A percentile compares a stretch with the other conserved stretches of the same genome.
phyloP scores from a whole-genome alignment of 2,888 invertebrate species.

The Homarus gammarus region DNA sequence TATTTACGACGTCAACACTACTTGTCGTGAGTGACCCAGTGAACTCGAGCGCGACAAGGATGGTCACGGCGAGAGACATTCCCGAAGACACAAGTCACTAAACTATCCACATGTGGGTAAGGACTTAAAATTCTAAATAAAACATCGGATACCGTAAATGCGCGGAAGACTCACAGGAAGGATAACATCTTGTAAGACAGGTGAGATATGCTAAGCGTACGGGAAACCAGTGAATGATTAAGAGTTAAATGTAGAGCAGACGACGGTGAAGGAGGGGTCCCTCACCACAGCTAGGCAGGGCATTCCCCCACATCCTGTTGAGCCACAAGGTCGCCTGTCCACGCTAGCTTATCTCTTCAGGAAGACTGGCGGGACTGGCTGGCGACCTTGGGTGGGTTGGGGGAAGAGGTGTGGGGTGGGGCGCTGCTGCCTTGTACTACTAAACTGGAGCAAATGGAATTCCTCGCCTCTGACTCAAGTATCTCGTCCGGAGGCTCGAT shows the following conservation, averaged over 20 bases:
- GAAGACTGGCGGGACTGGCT: neutral
- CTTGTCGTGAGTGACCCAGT: neutral
- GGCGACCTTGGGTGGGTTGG: constrained; percentile 1
- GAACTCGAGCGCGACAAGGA: neutral
- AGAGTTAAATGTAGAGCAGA: neutral
- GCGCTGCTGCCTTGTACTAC: neutral
- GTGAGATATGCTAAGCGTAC: too few relatives aligned
- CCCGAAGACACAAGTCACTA: neutral
- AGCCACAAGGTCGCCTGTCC: neutral
- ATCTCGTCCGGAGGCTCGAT: neutral
- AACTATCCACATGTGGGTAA: neutral
- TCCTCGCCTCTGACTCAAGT: neutral
- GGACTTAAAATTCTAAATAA: neutral
- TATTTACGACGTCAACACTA: neutral
- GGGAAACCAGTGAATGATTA: neutral
- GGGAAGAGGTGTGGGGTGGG: neutral
- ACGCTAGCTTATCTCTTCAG: neutral
- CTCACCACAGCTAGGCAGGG: neutral
- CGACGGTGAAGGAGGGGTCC: neutral
- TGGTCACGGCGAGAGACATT: neutral
- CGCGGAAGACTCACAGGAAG: neutral
- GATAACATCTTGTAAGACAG: too few relatives aligned
- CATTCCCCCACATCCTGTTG: constrained; percentile 18
- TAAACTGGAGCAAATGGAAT: neutral
- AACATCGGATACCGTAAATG: neutral